Base-by-base conservation (phyloP, 2,888 invertebrate genomes). In the Cephus spinipes region DNA sequence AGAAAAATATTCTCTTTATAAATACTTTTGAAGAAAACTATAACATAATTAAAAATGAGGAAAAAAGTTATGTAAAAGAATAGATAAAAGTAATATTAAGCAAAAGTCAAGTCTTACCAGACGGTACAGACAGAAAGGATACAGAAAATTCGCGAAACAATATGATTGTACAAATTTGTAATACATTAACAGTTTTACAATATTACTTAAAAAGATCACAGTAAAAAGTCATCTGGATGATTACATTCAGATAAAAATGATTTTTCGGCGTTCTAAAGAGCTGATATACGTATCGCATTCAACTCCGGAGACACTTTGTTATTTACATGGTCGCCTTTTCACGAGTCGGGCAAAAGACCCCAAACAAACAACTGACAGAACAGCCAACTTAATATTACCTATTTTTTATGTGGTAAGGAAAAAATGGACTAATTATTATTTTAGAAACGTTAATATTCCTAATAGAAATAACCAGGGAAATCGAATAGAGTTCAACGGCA, bases 61-160 rank as follows among this genome's bases (percentile, higher is more conserved):
- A 9, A 55, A 55, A 55, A 55, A 23, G 9, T 55, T 55, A 9
- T 9, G 55, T 23, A 23, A 55, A 23, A 55, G 4, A 36, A 23
- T 55, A 55, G 6, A 9, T 15, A 23, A 55, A 55, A n/a, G 12
- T 34, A 33, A 33, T 34, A 73, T 15, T 73, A 33, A 73, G n/a
- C 32, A 33, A 12, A n/a, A 75, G 40, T 34, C 69, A 73, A 73
- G 40, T n/a, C 69, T 34, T 33, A 68, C 68, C 74, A 68, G 68
- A 73, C 71, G 31, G 71, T 69, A n/a, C 34, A 68, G 92, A 92
- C 92, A 92, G 92, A 93, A 93, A 92, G 92, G 92, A 92, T 92
- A 92, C 93, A 92, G 92, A 92, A 89, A 88, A 90, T 89, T 55
- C 55, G 23, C 23, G 55, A 55, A 55, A 55, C 55, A 55, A 23